A percentile compares a stretch with the other conserved stretches of the same genome.
Evolutionary conservation across 1,140 invertebrate species (phyloP).

Genomic region (Meloidogyne exigua): DNA sequence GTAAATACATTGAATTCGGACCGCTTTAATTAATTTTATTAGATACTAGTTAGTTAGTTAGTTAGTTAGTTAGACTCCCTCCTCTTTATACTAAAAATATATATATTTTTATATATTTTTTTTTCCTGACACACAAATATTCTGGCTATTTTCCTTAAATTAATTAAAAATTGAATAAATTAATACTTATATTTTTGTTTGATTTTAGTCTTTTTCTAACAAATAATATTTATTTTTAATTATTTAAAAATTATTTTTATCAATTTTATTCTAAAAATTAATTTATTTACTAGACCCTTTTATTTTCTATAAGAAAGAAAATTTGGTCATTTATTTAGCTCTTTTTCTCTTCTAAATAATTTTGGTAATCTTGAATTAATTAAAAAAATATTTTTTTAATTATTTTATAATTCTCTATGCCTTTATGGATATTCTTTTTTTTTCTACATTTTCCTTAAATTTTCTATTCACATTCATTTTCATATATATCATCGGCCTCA

Average conservation of each 20-base stretch:
- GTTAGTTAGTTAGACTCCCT: conserved; percentile 7
- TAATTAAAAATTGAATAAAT: too few relatives aligned
- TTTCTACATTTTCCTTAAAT: neutral
- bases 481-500: neutral
- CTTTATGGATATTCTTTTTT: neutral
- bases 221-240: too few relatives aligned
- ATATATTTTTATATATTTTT: too few relatives aligned
- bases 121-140: too few relatives aligned
- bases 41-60: conserved; percentile 13
- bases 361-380: neutral
- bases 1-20: neutral
- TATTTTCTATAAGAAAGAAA: too few relatives aligned
- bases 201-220: too few relatives aligned
- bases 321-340: too few relatives aligned
- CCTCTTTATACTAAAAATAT: neutral
- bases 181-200: too few relatives aligned
- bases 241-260: too few relatives aligned
- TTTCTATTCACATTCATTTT: conserved; percentile 3
- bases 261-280: too few relatives aligned
- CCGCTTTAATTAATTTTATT: conserved; percentile 33
- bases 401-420: neutral
- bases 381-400: neutral
- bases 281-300: too few relatives aligned
- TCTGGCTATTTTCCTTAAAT: too few relatives aligned
- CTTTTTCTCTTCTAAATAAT: neutral